Evolutionary conservation across 2,113 vertebrate genomes (phyloP), one percentile per base, ranked within the genome.

Genomic region (Gorsachius goisagi): DNA sequence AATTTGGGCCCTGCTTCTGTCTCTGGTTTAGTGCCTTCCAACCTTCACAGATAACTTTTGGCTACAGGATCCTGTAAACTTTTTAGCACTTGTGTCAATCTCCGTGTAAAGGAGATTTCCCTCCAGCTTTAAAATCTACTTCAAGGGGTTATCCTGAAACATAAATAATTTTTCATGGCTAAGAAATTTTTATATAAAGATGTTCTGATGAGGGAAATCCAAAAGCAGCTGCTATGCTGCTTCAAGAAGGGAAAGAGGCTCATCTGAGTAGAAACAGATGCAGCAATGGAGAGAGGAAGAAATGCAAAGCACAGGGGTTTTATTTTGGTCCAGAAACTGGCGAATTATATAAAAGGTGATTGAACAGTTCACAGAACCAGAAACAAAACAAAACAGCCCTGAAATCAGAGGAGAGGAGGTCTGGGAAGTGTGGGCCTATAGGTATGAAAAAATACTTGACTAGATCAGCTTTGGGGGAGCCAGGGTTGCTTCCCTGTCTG

Each of bases 191-290:
- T 82, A 81, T 71, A 81, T 89, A 91, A 96, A 92, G 93, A 87
- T 90, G 53, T 64, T 96, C 64, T 97, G 83, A 95, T 95, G 89
- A 93, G 90, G 96, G 83, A 97, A 97, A 97, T 95, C 95, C 94
- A 95, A 95, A 93, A 88, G 28, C 94, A 96, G 95, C 89, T 94
- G 88, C 45, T 92, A 24, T 73, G 18, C 26, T 93, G 53, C 69
- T 95, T 87, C 52, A 60, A 78, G 77, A 81, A 78, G 52, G 84
- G 21, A 84, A 86, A 81, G 58, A 92, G 41, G 39, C 59, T 83
- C 63, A 86, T 90, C 30, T 96, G 88, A 96, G 83, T 77, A 94
- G 92, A 68, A 94, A 81, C 92, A 90, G 89, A 93, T 96, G 96
- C 3, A 2, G 86, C 53, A 72, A 75, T 23, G 52, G 77, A 76